Evolutionary conservation across 2,888 invertebrate genomes (phyloP), one percentile per base, ranked within the genome.

Genomic region (Hirtodrosophila alboralis): DNA sequence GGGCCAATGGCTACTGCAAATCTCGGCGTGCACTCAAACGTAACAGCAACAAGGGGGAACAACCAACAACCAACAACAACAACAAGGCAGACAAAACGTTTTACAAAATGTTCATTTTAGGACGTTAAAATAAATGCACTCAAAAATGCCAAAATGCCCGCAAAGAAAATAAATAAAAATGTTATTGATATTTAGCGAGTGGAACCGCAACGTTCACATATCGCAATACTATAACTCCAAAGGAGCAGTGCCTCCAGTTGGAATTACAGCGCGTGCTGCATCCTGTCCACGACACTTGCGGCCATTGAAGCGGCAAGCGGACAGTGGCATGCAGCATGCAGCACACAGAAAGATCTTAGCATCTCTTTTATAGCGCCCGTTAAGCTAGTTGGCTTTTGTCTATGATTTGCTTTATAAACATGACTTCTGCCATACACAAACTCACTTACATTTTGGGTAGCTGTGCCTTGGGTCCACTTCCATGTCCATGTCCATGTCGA

Each of bases 161-260:
- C 86, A 80, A 80, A 85, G 79, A 80, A 80, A 80, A 80, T 86
- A 86, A 80, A 80, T 79, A 80, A 80, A 80, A 80, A 80, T 84
- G 80, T 80, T 80, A 80, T 79, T 80, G 86, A 80, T 80, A 80
- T 80, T 80, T 80, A 83, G 79, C 86, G 70, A 85, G 79, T 63
- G 66, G 64, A 16, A 16, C 13, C 26, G 36, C 13, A 21, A n/a
- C 41, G 47, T 34, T 33, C 45, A 40, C 41, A 4, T 41, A 21
- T 28, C 28, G n/a, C n/a, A n/a, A n/a, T n/a, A n/a, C 30, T 21
- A 21, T 27, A 18, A n/a, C 10, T 14, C 40, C 27, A 27, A 16
- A 8, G 13, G 33, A 23, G 10, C 9, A 37, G 31, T 54, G 43
- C 2, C 30, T 48, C 10, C 10, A 36, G 26, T 26, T 31, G 13